Percentiles rank a stretch among this genome's conserved stretches.
Conservation (phyloP, 2,797 vertebrate species). For the Pyrrhura leucotis region DNA sequence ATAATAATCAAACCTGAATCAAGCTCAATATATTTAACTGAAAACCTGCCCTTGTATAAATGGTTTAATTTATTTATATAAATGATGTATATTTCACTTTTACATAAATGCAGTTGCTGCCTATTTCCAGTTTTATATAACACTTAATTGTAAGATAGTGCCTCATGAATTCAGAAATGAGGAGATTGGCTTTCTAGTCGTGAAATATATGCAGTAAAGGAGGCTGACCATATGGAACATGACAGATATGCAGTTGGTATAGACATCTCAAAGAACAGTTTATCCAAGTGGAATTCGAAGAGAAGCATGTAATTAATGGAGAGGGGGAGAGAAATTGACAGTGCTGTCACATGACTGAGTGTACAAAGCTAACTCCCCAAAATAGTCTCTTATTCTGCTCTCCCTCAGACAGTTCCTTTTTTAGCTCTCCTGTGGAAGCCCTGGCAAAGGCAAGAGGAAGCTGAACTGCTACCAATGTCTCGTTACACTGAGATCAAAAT, state of each 20-base stretch:
- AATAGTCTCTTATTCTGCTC: conserved; percentile 17
- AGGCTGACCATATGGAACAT: background rate
- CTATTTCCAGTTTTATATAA: background rate
- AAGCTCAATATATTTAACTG: background rate
- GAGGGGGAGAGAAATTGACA: background rate
- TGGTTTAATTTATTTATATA: background rate
- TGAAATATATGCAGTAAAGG: background rate
- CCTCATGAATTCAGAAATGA: background rate
- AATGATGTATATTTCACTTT: background rate
- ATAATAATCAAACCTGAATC: background rate
- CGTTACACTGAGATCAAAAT: background rate
- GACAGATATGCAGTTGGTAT: background rate
- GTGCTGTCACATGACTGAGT: background rate
- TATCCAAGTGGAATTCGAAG: background rate
- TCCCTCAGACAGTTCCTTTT: conserved; percentile 34
- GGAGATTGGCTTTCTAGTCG: background rate
- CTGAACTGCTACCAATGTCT: conserved; percentile 1
- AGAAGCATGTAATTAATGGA: background rate
- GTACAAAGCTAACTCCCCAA: background rate
- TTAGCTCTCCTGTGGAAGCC: conserved; percentile 24
- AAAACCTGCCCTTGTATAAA: background rate
- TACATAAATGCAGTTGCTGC: background rate
- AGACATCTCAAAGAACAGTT: background rate
- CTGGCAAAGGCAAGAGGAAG: conserved; percentile 44
- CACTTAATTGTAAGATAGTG: background rate